Evolutionary conservation across 2,888 invertebrate genomes (phyloP).

Genomic region (Platynereis dumerilii): DNA sequence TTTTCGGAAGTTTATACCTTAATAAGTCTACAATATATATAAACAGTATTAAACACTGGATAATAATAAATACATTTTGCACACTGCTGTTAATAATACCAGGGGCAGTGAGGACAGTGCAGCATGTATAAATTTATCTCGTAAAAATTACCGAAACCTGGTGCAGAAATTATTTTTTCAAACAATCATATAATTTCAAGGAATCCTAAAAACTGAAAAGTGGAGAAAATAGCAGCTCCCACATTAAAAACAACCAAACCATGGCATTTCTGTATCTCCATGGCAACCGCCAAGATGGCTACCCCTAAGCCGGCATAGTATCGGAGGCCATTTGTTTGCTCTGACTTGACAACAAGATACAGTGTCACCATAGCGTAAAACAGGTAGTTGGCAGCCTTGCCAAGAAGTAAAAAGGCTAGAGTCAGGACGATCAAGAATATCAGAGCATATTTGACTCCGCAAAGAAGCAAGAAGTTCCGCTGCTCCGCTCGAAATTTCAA

Average conservation of each 20-base stretch:
- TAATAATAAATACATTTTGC: too few relatives aligned
- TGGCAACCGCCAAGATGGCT: slow-evolving; percentile 11
- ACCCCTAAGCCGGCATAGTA: slow-evolving; percentile 16
- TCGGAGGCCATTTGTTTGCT: slow-evolving; percentile 16
- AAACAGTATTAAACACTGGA: too few relatives aligned
- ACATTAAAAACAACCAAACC: slow-evolving; percentile 18
- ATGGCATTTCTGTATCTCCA: slow-evolving; percentile 11
- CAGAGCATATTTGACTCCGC: slow-evolving; percentile 21
- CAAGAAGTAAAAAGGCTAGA: slow-evolving; percentile 17
- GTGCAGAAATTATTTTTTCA: too few relatives aligned
- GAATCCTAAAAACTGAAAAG: slow-evolving; percentile 20
- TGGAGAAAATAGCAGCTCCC: slow-evolving; percentile 15
- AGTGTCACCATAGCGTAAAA: slow-evolving; percentile 13
- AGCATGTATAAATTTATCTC: too few relatives aligned
- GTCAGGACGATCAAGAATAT: slow-evolving; percentile 16
- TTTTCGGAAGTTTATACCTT: too few relatives aligned
- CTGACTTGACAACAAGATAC: slow-evolving; percentile 18
- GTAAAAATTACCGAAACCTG: too few relatives aligned
- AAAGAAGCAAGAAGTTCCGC: slow-evolving; percentile 28
- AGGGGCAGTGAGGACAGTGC: too few relatives aligned
- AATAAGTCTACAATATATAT: too few relatives aligned
- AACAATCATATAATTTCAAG: slow-evolving; percentile 24
- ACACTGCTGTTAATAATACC: too few relatives aligned
- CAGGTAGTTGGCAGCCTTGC: slow-evolving; percentile 23
- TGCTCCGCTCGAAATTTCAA: slow-evolving; percentile 28